Evolutionary conservation across 1,140 invertebrate genomes (phyloP), one percentile per base, ranked within the genome.

Genomic region (Drosophila oshimai): DNA sequence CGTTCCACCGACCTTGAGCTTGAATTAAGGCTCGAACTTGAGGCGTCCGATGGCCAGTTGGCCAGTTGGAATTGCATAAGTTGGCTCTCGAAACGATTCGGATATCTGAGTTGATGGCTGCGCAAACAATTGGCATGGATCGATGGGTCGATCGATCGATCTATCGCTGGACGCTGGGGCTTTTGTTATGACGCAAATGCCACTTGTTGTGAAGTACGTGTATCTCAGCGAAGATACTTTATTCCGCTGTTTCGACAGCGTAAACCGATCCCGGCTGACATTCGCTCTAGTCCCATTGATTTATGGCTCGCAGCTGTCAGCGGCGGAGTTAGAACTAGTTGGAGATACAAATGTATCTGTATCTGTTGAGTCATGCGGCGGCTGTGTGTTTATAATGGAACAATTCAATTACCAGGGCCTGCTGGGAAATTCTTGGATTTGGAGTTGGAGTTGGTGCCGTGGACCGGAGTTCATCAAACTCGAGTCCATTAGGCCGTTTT

Each of bases 341-440:
- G 15, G 20, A 13, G 12, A 62, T 64, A 71, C 51, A 72, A 64
- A 75, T 77, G 71, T 69, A 70, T 71, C 36, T 13, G 29, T 78
- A 70, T 74, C 55, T 86, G 79, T 84, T 86, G 79, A 84, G 79
- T 84, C 79, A 84, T 86, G 57, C 28, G 61, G n/a, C n/a, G n/a
- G n/a, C n/a, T n/a, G n/a, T 39, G 41, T 41, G 67, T 79, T 39
- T 62, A 79, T 80, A 80, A 86, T 86, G 80, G 65, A 73, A 84
- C 80, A 84, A 86, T 84, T 84, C 80, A 84, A 84, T 84, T 84
- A 86, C 72, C 71, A 64, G 61, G 37, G 37, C 60, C 37, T 44
- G 69, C 54, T 74, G 75, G 60, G 75, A 74, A 77, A 77, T 61
- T 74, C 68, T 78, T 72, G 58, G 60, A 71, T 61, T 68, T 54